A percentile compares a stretch with the other conserved stretches of the same genome.
Evolutionary conservation across 2,113 vertebrate species (phyloP).

Genomic region (Eretmochelys imbricata): DNA sequence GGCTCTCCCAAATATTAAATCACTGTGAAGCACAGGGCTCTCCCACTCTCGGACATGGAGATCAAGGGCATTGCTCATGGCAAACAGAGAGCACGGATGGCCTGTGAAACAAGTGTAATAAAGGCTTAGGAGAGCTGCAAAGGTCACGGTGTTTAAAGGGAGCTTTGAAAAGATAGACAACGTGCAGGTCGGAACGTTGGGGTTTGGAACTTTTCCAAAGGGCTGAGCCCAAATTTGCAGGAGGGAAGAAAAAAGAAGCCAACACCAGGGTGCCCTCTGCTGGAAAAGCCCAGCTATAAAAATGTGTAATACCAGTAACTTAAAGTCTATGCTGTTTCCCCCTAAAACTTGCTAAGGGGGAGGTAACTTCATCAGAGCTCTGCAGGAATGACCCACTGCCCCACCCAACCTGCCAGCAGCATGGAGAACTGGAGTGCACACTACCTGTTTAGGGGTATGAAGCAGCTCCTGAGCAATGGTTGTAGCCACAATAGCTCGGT

Average conservation of each 20-base stretch:
- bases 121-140: background rate
- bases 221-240: background rate
- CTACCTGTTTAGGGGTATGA: slow-evolving; percentile 91
- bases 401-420: background rate
- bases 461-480: slow-evolving; percentile 90
- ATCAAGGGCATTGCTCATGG: background rate
- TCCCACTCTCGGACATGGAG: background rate
- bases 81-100: background rate
- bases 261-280: background rate
- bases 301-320: fast-evolving
- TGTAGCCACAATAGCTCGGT: slow-evolving; percentile 87
- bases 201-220: background rate
- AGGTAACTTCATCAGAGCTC: background rate
- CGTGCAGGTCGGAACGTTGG: background rate
- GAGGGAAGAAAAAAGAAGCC: background rate
- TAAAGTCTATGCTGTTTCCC: background rate
- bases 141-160: background rate
- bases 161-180: background rate
- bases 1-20: slow-evolving; percentile 4
- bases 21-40: background rate
- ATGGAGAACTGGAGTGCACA: background rate
- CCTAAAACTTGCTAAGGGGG: background rate
- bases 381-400: background rate
- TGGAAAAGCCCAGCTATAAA: background rate
- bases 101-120: background rate